Conservation (phyloP, 37 sponge, comb jelly and placozoan species). For the Beroe ovata region DNA sequence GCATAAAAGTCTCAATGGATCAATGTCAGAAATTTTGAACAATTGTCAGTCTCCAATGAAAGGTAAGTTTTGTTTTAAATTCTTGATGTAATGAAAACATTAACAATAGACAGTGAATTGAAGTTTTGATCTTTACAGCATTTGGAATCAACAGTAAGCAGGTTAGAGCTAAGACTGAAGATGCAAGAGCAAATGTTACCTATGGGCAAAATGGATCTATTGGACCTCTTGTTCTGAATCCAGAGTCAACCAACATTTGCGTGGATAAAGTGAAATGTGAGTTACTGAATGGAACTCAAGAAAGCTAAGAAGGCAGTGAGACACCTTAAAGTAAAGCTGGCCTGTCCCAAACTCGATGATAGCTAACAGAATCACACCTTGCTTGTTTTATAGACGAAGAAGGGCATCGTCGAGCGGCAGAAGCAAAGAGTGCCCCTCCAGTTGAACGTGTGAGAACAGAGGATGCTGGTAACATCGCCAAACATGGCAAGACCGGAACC, state of each 20-base stretch:
- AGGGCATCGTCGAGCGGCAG: slow-evolving; percentile 16
- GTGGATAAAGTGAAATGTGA: slow-evolving; percentile 33
- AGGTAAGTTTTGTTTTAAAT: too few relatives aligned
- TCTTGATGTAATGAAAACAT: too few relatives aligned
- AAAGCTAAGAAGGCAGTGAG: too few relatives aligned
- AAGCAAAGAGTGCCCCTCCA: slow-evolving; percentile 19
- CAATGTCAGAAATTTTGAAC: slow-evolving; percentile 50
- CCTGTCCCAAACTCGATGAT: too few relatives aligned
- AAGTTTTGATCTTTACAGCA: too few relatives aligned
- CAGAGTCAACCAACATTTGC: slow-evolving; percentile 16
- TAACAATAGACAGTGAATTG: too few relatives aligned
- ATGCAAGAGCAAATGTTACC: neutral
- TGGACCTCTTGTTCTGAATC: slow-evolving; percentile 46
- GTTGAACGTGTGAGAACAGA: slow-evolving; percentile 36
- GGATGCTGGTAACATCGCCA: neutral
- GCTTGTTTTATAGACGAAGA: slow-evolving; percentile 60
- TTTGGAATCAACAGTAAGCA: neutral
- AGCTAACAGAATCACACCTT: too few relatives aligned
- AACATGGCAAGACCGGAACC: slow-evolving; percentile 44
- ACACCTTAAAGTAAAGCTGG: too few relatives aligned
- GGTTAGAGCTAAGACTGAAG: slow-evolving; percentile 35
- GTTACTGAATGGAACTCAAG: too few relatives aligned
- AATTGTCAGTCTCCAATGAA: neutral
- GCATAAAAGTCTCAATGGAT: slow-evolving; percentile 58
- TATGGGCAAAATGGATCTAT: slow-evolving; percentile 43